Conservation (phyloP, 2,113 vertebrate genomes). For the Pitta sordida region DNA sequence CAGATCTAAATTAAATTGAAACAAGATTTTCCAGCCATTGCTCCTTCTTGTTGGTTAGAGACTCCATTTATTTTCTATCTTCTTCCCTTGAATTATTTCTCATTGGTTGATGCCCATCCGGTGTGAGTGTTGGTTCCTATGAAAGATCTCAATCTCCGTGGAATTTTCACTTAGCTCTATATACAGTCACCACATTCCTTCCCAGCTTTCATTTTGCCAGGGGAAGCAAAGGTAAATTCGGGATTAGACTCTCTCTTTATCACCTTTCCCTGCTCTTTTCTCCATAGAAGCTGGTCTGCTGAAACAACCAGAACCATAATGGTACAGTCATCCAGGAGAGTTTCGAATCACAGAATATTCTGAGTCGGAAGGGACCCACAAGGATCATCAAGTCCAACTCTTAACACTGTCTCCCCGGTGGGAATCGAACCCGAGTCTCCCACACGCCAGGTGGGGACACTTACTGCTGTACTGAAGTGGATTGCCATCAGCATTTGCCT, state of each 20-base stretch:
- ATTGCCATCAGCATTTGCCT: neutral
- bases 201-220: neutral
- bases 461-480: no score
- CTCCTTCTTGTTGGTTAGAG: neutral
- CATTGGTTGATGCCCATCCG: neutral
- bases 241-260: neutral
- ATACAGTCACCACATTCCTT: accelerated
- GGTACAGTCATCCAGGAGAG: neutral
- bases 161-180: neutral
- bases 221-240: neutral
- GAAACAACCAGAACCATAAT: neutral
- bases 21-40: neutral
- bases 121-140: neutral
- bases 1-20: neutral
- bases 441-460: no score
- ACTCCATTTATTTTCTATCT: neutral
- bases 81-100: neutral
- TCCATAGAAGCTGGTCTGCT: neutral
- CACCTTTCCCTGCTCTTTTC: neutral
- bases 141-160: neutral
- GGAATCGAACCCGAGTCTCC: no score
- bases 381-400: no score
- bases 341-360: no score
- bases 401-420: no score
- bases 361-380: no score